Conservation (phyloP, 2,888 invertebrate species). For the Neoaliturus tenellus region DNA sequence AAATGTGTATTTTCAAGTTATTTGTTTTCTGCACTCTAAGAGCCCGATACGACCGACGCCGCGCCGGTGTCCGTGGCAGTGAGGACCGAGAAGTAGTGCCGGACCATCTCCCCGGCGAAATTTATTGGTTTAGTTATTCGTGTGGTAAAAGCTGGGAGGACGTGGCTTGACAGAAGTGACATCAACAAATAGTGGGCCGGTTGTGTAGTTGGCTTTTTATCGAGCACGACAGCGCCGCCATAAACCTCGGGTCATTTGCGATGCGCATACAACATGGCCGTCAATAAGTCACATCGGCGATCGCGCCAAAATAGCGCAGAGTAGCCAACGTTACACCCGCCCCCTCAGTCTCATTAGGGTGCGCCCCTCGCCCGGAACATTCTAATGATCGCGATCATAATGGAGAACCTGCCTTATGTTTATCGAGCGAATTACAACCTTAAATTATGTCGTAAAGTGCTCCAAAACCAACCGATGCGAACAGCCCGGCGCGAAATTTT, state of each 20-base stretch:
- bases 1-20: too few relatives aligned
- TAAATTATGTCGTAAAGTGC: neutral
- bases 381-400: constrained; percentile 9
- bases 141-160: constrained; percentile 29
- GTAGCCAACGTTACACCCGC: neutral
- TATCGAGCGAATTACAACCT: constrained; percentile 26
- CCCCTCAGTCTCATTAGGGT: neutral
- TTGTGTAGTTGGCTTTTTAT: constrained; percentile 17
- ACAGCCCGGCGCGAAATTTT: neutral
- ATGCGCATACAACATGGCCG: constrained; percentile 16
- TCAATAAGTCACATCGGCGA: constrained; percentile 6
- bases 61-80: neutral
- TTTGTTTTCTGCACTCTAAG: too few relatives aligned
- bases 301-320: neutral
- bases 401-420: neutral
- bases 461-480: neutral
- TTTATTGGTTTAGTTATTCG: constrained; percentile 28
- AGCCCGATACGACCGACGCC: too few relatives aligned
- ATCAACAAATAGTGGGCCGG: constrained; percentile 9
- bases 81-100: neutral
- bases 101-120: neutral
- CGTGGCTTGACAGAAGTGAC: constrained; percentile 3
- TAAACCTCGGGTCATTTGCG: constrained; percentile 19
- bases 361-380: neutral
- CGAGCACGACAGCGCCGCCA: constrained; percentile 26